These are phyloP conservation scores for Orthonyx spaldingii DNA, from an alignment of 2,113 vertebrate species.

Conservation along the genomic window DNA sequence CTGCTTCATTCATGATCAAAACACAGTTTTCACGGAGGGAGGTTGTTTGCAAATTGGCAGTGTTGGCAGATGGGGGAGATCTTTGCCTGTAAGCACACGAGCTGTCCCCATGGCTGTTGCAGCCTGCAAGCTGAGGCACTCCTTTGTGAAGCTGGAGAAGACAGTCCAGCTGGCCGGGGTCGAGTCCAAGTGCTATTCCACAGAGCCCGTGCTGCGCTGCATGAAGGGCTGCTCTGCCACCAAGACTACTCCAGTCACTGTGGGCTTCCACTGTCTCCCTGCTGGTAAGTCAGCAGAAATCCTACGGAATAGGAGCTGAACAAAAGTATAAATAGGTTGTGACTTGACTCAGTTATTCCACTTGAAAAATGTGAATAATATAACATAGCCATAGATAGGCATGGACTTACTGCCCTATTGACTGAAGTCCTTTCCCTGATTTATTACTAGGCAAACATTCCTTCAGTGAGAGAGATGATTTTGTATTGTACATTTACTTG, in stretches of 20 bases:
- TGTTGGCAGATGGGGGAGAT: neutral
- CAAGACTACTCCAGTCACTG: constrained; percentile 47
- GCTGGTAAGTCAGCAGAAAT: constrained; percentile 55
- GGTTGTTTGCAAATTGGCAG: neutral
- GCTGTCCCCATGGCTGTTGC: neutral
- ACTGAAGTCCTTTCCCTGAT: neutral
- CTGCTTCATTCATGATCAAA: neutral
- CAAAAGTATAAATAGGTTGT: neutral
- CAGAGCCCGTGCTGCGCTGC: constrained; percentile 41
- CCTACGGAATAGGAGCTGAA: neutral
- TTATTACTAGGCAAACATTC: neutral
- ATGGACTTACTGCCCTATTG: neutral
- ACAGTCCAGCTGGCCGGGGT: neutral
- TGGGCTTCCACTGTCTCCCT: constrained; percentile 75
- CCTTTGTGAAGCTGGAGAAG: constrained; percentile 39
- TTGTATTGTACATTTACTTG: neutral
- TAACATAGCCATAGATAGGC: neutral
- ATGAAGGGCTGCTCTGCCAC: constrained; percentile 49
- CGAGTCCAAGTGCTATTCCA: constrained; percentile 23
- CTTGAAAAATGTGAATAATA: neutral
- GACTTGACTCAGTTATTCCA: neutral
- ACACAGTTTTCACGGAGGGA: neutral
- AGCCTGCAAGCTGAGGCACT: constrained; percentile 52
- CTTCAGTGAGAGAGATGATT: neutral
- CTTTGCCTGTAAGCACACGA: rapidly evolving